Conservation (phyloP, 2,888 invertebrate genomes). For the Chloroclysta siterata region DNA sequence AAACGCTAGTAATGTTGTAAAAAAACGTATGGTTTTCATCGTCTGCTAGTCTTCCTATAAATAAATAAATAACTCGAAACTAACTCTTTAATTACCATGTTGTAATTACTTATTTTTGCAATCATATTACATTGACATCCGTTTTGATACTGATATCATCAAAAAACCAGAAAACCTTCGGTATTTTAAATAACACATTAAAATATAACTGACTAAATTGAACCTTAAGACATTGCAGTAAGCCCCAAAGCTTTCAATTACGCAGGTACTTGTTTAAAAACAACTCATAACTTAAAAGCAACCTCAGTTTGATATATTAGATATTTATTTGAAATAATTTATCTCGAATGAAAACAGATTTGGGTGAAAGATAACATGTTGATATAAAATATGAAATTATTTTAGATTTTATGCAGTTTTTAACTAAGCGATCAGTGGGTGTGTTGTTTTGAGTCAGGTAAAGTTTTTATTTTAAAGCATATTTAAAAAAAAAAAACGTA, state of each 20-base stretch:
- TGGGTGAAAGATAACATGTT: slow-evolving; percentile 22
- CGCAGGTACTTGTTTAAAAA: background rate
- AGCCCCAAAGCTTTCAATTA: background rate
- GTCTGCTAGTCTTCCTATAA: too few species aligned
- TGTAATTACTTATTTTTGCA: slow-evolving; percentile 9
- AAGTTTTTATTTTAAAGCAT: background rate
- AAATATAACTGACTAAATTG: background rate
- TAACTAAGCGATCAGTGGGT: slow-evolving; percentile 2
- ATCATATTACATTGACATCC: slow-evolving; percentile 27
- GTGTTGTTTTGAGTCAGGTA: slow-evolving; percentile 7
- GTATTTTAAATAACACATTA: background rate
- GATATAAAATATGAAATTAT: slow-evolving; percentile 32
- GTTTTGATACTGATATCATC: slow-evolving; percentile 42
- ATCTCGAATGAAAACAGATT: slow-evolving; percentile 11
- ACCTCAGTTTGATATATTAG: background rate
- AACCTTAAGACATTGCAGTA: slow-evolving; percentile 5
- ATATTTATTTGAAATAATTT: slow-evolving; percentile 7
- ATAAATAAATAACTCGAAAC: too few species aligned
- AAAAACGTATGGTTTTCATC: too few species aligned
- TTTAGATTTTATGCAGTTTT: slow-evolving; percentile 15
- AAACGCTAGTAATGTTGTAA: too few species aligned
- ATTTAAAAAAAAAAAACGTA: too few species aligned
- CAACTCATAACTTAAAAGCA: background rate
- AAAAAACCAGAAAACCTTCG: slow-evolving; percentile 19
- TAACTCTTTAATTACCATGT: background rate